Percentiles rank a stretch among this genome's conserved stretches.
Conservation (phyloP, 2,888 invertebrate genomes). For the Sminthurinus aureus region DNA sequence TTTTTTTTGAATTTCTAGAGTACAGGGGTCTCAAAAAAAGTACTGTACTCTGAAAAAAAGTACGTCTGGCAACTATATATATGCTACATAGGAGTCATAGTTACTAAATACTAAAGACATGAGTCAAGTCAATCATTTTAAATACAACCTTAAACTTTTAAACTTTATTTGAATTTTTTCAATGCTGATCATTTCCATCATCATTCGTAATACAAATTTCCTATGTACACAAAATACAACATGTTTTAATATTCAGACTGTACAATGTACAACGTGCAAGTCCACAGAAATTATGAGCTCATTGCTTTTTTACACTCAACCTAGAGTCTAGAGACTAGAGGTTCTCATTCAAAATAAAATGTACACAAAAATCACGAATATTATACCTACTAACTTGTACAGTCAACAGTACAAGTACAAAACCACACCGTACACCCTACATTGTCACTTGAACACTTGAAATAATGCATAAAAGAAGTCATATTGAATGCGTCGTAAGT, state of each 20-base stretch:
- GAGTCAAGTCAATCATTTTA: not conserved
- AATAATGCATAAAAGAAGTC: no score
- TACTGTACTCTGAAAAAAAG: no score
- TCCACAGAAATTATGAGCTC: not conserved
- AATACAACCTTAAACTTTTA: not conserved
- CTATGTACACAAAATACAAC: not conserved
- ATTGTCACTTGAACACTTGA: no score
- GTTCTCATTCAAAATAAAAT: no score
- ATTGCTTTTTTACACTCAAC: not conserved
- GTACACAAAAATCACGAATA: no score
- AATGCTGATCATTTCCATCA: not conserved
- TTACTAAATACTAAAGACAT: not conserved
- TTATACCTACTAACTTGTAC: no score
- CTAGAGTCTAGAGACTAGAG: not conserved
- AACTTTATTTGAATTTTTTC: not conserved
- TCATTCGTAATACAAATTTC: not conserved
- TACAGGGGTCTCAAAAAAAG: no score
- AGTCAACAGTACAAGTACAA: no score
- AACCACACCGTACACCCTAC: no score
- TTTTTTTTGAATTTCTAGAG: no score
- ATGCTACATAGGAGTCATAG: not conserved
- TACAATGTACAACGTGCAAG: not conserved
- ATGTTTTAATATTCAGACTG: not conserved
- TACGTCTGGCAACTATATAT: no score
- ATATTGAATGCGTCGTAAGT: no score